A percentile compares a stretch with the other conserved stretches of the same genome.
phyloP scores from a whole-genome alignment of 2,888 invertebrate genomes.

The Aspidiotus destructor region DNA sequence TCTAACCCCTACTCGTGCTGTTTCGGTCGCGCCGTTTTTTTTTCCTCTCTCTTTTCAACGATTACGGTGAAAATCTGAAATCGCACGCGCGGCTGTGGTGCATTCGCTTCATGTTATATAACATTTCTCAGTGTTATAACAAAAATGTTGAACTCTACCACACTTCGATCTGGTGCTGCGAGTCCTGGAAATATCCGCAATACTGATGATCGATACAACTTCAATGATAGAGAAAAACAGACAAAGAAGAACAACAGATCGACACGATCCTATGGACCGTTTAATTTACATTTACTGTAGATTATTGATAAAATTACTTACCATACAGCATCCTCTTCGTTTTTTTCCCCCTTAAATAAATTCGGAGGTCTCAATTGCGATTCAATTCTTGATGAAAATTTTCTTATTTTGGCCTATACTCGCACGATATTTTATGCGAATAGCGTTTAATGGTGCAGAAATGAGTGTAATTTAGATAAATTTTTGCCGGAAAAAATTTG shows the following conservation, averaged over 20 bases:
- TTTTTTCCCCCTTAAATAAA: too few relatives aligned
- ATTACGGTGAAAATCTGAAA: conserved; percentile 31
- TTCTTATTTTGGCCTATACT: too few relatives aligned
- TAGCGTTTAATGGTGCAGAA: too few relatives aligned
- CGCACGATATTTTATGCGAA: too few relatives aligned
- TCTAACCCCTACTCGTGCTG: conserved; percentile 31
- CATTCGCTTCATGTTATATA: conserved; percentile 1
- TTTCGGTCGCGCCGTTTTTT: conserved; percentile 25
- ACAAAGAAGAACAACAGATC: not conserved
- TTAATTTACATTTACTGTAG: not conserved
- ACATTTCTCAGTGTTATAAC: not conserved
- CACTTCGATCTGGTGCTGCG: too few relatives aligned
- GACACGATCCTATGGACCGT: not conserved
- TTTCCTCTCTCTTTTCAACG: conserved; percentile 18
- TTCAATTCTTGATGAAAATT: too few relatives aligned
- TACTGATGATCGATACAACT: not conserved
- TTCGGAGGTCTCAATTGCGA: too few relatives aligned
- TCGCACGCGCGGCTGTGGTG: conserved; percentile 5
- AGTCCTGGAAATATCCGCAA: not conserved
- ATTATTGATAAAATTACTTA: not conserved
- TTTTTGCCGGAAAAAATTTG: too few relatives aligned
- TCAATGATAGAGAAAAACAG: not conserved
- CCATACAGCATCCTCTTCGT: too few relatives aligned
- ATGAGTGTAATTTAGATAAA: too few relatives aligned
- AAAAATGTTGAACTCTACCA: not conserved